Percentiles rank a stretch among this genome's conserved stretches.
These are phyloP conservation scores for Halocaridina rubra DNA, from an alignment of 2,888 invertebrate species.

Conservation along the genomic window DNA sequence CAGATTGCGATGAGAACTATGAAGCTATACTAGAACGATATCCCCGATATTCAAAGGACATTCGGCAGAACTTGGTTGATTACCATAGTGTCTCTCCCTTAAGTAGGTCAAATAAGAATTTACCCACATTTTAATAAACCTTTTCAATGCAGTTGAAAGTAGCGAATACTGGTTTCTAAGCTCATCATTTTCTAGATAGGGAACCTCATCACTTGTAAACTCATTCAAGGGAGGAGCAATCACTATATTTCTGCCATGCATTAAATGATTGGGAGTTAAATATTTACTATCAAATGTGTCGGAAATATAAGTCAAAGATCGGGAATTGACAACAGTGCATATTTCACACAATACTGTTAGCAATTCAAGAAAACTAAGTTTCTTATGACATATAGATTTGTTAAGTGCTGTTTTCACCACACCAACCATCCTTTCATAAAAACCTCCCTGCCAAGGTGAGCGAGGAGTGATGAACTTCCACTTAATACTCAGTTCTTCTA, in stretches of 20 bases:
- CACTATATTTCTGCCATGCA: background rate
- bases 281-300: background rate
- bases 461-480: too few relatives aligned
- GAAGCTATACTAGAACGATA: background rate
- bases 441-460: background rate
- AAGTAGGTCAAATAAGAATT: background rate
- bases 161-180: background rate
- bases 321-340: background rate
- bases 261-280: background rate
- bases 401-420: background rate
- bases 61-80: background rate
- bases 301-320: background rate
- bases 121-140: background rate
- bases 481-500: background rate
- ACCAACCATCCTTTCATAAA: background rate
- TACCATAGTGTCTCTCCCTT: background rate
- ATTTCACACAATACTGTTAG: background rate
- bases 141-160: background rate
- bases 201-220: background rate
- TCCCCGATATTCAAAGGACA: background rate
- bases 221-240: background rate
- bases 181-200: background rate
- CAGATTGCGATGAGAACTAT: background rate
- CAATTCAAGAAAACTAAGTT: background rate
- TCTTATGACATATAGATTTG: too few relatives aligned